phyloP scores from a whole-genome alignment of 2,888 invertebrate genomes.

The Leucania comma region DNA sequence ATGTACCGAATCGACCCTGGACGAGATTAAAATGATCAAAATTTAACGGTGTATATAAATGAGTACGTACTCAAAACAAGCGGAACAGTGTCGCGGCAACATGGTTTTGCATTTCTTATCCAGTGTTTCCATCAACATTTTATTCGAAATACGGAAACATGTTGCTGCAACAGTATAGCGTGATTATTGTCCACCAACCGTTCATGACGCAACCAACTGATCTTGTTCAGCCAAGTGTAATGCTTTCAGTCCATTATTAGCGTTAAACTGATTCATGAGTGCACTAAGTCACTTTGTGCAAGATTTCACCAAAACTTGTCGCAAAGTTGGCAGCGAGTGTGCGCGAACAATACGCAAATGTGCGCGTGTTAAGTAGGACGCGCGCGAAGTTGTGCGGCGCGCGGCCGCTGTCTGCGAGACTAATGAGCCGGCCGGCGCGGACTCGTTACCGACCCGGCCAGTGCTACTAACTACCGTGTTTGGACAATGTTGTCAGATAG shows the following conservation, averaged over 20 bases:
- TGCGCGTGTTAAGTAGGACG: constrained; percentile 22
- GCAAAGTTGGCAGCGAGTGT: constrained; percentile 13
- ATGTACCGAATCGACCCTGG: too few relatives aligned
- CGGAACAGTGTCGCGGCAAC: too few relatives aligned
- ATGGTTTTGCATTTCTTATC: background rate
- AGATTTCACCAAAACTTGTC: constrained; percentile 13
- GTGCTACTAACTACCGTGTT: constrained; percentile 1
- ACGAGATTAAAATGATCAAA: too few relatives aligned
- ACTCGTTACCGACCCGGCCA: background rate
- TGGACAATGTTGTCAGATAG: background rate
- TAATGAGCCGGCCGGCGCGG: background rate
- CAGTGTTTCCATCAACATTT: background rate
- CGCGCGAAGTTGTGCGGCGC: background rate
- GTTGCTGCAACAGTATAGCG: background rate
- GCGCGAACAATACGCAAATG: constrained; percentile 9
- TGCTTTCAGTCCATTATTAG: background rate
- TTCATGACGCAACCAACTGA: background rate
- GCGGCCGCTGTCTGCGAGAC: background rate
- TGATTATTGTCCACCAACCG: background rate
- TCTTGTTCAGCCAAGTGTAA: background rate
- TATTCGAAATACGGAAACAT: background rate
- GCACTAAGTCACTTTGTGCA: constrained; percentile 7
- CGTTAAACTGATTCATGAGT: constrained; percentile 7
- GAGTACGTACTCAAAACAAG: background rate
- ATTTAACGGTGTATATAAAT: too few relatives aligned